Base-by-base conservation (phyloP, 2,888 invertebrate genomes). In the Ceramica pisi region DNA sequence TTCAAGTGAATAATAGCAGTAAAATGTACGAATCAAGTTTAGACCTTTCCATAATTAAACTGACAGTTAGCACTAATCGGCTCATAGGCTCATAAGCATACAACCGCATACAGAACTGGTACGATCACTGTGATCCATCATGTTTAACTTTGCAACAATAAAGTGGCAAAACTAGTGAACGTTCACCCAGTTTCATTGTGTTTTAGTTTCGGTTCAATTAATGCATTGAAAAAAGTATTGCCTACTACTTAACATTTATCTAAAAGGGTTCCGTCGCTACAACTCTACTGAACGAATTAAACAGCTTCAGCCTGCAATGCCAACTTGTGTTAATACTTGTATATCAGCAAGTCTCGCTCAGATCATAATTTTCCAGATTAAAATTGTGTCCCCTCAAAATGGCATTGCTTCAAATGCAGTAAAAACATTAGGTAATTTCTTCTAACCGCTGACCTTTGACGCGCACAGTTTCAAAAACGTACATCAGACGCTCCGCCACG, bases 181-280 rank as follows among this genome's bases (percentile, higher is more conserved):
- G n/a, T 60, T 64, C 63, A 70, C 68, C 67, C n/a, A 76, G 56
- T 75, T 83, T 76, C 67, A 12, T 72, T 67, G n/a, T 73, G 66
- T 63, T 73, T 71, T 44, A 61, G 71, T 64, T 69, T 59, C 76
- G 78, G 72, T 80, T 82, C 74, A 82, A 69, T 76, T 55, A 65
- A 51, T 71, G n/a, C 64, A 67, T 26, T 56, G 19, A 68, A 71
- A 62, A 65, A 73, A 64, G 6, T 41, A 69, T 67, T 80, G 64
- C 53, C 56, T 63, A 44, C 21, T 50, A 59, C n/a, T 63, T 75
- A 53, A 35, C 26, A 56, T 71, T 69, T 23, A n/a, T 5, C 0
- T 14, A 26, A 44, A 21, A n/a, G 16, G 81, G 80, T 80, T 80
- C 77, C 72, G 81, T 71, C 19, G 8, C 0, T 53, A 23, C 1